phyloP scores from a whole-genome alignment of 2,888 invertebrate genomes.

The Nudaria mundana region DNA sequence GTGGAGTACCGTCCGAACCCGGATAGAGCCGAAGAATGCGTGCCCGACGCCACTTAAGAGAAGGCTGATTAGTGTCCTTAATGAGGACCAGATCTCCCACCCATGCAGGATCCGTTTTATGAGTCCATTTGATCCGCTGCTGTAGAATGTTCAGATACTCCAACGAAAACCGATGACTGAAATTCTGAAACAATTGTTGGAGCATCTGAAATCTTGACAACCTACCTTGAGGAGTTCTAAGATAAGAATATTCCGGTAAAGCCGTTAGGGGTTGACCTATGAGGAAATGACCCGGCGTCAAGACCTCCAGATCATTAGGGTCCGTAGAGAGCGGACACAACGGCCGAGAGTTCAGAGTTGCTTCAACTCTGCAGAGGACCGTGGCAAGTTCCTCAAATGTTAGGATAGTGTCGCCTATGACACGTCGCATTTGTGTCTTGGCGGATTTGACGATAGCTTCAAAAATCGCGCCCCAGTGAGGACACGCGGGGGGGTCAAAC shows the following conservation, averaged over 20 bases:
- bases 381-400: conserved; percentile 9
- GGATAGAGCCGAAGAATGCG: neutral
- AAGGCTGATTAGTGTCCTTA: neutral
- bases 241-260: conserved; percentile 5
- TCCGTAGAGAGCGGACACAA: conserved; percentile 11
- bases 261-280: conserved; percentile 10
- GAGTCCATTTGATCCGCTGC: neutral
- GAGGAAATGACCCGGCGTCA: conserved; percentile 13
- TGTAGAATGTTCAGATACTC: neutral
- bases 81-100: neutral
- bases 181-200: neutral
- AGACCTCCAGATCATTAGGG: conserved; percentile 4
- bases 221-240: neutral
- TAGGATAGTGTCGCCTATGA: conserved; percentile 1
- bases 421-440: conserved; percentile 8
- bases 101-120: neutral
- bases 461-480: conserved; percentile 8
- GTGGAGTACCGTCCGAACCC: neutral
- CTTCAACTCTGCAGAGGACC: conserved; percentile 8
- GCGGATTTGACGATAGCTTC: conserved; percentile 9
- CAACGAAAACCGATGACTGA: neutral
- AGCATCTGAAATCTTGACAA: neutral
- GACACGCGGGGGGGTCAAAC: conserved; percentile 6
- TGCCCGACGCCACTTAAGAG: neutral
- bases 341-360: conserved; percentile 14